Percentiles rank a stretch among this genome's conserved stretches.
Evolutionary conservation across 2,888 invertebrate genomes (phyloP).

Genomic region (Amiota mariae): DNA sequence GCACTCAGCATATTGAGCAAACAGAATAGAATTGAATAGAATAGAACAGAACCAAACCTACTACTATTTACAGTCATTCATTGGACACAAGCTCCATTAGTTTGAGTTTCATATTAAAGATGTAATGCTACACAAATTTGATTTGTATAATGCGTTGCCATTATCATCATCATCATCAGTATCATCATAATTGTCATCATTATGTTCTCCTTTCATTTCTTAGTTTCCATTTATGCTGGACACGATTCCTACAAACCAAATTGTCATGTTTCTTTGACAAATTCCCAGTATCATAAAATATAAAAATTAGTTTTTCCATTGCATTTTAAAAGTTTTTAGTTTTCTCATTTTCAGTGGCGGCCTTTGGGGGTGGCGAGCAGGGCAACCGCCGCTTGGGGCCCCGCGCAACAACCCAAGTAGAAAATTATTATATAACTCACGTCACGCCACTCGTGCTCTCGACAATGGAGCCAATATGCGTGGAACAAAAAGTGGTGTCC

Average conservation of each 20-base stretch:
- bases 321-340: not conserved
- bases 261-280: conserved; percentile 60
- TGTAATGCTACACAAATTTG: conserved; percentile 8
- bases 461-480: no score
- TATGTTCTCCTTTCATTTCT: not conserved
- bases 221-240: conserved; percentile 34
- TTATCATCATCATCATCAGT: no score
- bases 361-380: no score
- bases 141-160: conserved; percentile 27
- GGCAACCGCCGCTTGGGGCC: no score
- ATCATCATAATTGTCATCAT: not conserved
- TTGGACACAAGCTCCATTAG: not conserved
- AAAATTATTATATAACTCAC: no score
- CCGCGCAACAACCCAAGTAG: no score
- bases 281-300: conserved; percentile 64
- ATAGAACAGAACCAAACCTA: no score
- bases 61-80: not conserved
- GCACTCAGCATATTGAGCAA: conserved; percentile 1
- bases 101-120: not conserved
- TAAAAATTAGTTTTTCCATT: conserved; percentile 53
- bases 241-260: conserved; percentile 63
- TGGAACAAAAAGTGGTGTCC: no score
- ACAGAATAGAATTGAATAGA: no score
- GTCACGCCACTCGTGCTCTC: no score
- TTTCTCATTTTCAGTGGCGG: no score